phyloP scores from a whole-genome alignment of 2,797 vertebrate species.

The Alfaro cultratus region DNA sequence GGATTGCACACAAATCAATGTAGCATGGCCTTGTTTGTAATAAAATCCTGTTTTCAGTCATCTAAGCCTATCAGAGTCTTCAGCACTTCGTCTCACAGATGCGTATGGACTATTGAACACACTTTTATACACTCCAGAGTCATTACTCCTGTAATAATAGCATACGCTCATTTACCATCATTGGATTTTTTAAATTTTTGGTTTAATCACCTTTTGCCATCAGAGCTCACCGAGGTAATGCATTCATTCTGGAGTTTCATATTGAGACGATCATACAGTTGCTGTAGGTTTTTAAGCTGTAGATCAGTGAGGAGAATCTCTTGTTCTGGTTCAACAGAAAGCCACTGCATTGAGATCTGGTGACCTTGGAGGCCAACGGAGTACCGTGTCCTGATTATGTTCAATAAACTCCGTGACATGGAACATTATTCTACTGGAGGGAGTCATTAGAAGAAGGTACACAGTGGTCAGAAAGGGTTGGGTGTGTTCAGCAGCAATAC shows the following conservation, averaged over 20 bases:
- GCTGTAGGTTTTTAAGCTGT: not conserved
- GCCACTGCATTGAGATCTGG: not conserved
- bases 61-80: not conserved
- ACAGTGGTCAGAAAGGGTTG: not conserved
- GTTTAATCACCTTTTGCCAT: not conserved
- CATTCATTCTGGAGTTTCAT: not conserved
- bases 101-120: too few species aligned
- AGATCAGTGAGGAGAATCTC: not conserved
- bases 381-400: not conserved
- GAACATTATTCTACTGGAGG: not conserved
- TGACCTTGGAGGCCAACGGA: not conserved
- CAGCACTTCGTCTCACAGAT: too few species aligned
- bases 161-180: not conserved
- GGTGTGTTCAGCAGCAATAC: not conserved
- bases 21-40: not conserved
- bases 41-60: not conserved
- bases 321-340: not conserved
- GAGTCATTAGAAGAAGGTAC: not conserved
- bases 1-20: not conserved
- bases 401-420: not conserved
- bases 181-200: not conserved
- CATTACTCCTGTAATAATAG: not conserved
- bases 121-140: not conserved
- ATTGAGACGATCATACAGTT: too few species aligned
- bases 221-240: not conserved